Evolutionary conservation across 2,113 vertebrate species (phyloP), one percentile per base, ranked within the genome.

Genomic region (Takifugu bimaculatus): DNA sequence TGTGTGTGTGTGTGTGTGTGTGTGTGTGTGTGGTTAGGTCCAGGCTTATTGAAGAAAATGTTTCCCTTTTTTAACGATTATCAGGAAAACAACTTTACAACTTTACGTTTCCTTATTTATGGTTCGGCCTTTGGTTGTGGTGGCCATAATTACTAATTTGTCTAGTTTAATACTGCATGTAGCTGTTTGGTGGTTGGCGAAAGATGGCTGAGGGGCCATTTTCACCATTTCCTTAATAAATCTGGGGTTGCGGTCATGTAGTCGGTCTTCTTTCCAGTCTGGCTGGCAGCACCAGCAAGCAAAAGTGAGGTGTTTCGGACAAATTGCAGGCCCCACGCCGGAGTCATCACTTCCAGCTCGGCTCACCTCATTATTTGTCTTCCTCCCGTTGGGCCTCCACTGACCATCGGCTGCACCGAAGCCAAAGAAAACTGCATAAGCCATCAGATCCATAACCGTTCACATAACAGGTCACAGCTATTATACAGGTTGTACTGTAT

Each of bases 361-460:
- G 13, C 59, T 68, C 84, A 78, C 75, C 76, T 89, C 78, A 60
- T 87, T 86, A 77, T 72, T 82, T 48, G 27, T 74, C 55, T 56
- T 77, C 61, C 60, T 75, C 68, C 67, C 73, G 45, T 60, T 57
- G 64, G 65, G 52, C 52, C 69, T 64, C 50, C 10, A 4, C 52
- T 70, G 54, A 70, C 65, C 68, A 70, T 57, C 52, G 27, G 70
- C 72, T 79, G 64, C 66, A 53, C 68, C 53, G 78, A 55, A 62
- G 69, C 78, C 57, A 74, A 79, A 51, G 74, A 60, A 80, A 78
- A 74, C 63, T 72, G 70, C 76, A 72, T 67, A 59, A 51, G 57
- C 69, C 48, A 51, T 35, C 13, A 32, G n/a, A 63, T 62, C 74
- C 66, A 20, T 20, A 20, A 20, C 20, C 20, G 20, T 1, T 20